Evolutionary conservation across 92 coral and sea anemone genomes (phyloP), one percentile per base, ranked within the genome.

Genomic region (Porites evermanni): DNA sequence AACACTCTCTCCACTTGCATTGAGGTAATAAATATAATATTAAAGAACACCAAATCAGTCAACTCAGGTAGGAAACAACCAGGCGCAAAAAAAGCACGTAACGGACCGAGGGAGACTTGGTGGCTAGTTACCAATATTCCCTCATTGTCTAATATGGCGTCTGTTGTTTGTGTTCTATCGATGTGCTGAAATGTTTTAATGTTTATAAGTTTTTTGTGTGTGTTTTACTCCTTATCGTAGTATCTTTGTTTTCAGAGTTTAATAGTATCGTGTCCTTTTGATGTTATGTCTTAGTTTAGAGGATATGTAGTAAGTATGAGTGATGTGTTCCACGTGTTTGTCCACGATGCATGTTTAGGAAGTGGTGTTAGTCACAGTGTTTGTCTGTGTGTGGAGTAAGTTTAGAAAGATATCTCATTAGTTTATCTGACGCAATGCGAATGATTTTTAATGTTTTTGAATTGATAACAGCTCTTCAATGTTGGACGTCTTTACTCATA

Each of bases 401-500:
- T 0, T 32, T 2, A 17, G 21, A 29, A 8, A 18, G 12, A 14
- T 16, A 68, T 77, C 91, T 88, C 88, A 78, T 88, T 88, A 76
- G 90, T 90, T 81, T 87, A 87, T 91, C 78, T 87, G 90, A 89
- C 91, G 75, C 93, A 81, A 73, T 79, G 86, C 85, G 88, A 70
- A 76, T 85, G 88, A 64, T 78, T 71, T 63, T 83, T 1, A 38
- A 56, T 51, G 17, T 53, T 20, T 63, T 53, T 12, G 16, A 56
- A 86, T 19, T 29, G 66, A 70, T 64, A 80, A 47, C 85, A 71
- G 77, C 91, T 23, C 81, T 84, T 77, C 90, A 12, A 65, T 91
- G 92, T 88, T 29, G 70, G 92, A 77, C 65, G 88, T 93, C 96
- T 91, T 93, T 93, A 93, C 96, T 93, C 96, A 93, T 91, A 93